A percentile compares a stretch with the other conserved stretches of the same genome.
phyloP scores from a whole-genome alignment of 2,113 vertebrate genomes.

The Megaptera novaeangliae region DNA sequence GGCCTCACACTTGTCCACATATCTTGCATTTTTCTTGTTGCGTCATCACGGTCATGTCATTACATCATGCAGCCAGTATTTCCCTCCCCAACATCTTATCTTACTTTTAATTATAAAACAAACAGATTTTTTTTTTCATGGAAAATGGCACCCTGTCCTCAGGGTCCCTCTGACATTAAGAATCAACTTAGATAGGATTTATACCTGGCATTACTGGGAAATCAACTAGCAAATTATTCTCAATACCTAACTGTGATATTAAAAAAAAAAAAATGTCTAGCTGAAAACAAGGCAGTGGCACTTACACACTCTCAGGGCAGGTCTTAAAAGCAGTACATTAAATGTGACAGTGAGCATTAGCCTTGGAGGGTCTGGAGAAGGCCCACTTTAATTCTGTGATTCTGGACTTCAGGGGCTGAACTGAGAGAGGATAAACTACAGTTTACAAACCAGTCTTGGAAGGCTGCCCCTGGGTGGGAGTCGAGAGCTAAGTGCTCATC shows the following conservation, averaged over 20 bases:
- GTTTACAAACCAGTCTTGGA: neutral
- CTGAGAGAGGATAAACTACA: neutral
- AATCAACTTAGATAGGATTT: neutral
- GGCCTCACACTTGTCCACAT: neutral
- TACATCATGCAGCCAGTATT: neutral
- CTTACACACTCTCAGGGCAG: neutral
- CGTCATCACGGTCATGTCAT: neutral
- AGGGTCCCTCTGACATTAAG: neutral
- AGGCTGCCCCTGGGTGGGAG: neutral
- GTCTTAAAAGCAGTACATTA: neutral
- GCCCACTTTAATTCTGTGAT: neutral
- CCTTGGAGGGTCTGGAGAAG: neutral
- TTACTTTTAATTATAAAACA: constrained; percentile 7
- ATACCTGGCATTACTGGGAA: neutral
- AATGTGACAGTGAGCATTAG: neutral
- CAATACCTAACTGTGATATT: neutral
- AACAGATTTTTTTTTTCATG: neutral
- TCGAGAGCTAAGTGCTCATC: accelerated
- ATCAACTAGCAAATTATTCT: neutral
- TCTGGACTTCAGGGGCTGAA: neutral
- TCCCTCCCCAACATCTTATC: neutral
- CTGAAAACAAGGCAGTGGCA: neutral
- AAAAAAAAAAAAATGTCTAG: neutral
- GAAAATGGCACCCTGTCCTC: neutral
- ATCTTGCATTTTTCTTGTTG: neutral